Conservation (phyloP, 2,888 invertebrate species). For the Eilema griseolum region DNA sequence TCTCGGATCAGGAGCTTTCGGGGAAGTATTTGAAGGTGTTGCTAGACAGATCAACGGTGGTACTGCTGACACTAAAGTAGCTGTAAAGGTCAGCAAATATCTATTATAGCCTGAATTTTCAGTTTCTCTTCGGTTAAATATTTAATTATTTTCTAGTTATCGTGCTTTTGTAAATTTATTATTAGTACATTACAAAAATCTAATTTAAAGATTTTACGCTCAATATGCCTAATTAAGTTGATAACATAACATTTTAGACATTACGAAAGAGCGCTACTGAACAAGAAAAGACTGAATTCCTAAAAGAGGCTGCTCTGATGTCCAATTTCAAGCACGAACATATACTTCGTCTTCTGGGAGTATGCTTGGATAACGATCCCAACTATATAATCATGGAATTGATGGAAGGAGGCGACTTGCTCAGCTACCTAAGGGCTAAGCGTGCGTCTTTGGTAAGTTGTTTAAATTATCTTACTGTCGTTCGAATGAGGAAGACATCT, state of each 20-base stretch:
- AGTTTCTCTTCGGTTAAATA: too few relatives aligned
- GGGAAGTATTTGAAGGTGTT: conserved; percentile 98
- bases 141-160: too few relatives aligned
- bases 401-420: conserved; percentile 98
- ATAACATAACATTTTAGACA: conserved; percentile 86
- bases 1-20: conserved; percentile 98
- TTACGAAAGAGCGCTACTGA: conserved; percentile 96
- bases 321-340: conserved; percentile 99
- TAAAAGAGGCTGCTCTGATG: conserved; percentile 99
- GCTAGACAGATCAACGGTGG: conserved; percentile 90
- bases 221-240: not conserved
- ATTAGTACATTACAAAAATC: not conserved
- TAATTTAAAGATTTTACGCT: not conserved
- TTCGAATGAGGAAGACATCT: not conserved
- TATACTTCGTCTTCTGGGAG: conserved; percentile 96
- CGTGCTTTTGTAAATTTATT: not conserved
- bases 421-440: conserved; percentile 95
- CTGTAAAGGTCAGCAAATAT: conserved; percentile 91
- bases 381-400: conserved; percentile 98
- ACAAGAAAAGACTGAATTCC: conserved; percentile 96
- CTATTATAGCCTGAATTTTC: not conserved
- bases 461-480: not conserved
- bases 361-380: conserved; percentile 97
- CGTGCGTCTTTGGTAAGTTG: conserved; percentile 90
- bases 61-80: conserved; percentile 91